Evolutionary conservation across 2,113 vertebrate genomes (phyloP).

Genomic region (Piaya cayana): DNA sequence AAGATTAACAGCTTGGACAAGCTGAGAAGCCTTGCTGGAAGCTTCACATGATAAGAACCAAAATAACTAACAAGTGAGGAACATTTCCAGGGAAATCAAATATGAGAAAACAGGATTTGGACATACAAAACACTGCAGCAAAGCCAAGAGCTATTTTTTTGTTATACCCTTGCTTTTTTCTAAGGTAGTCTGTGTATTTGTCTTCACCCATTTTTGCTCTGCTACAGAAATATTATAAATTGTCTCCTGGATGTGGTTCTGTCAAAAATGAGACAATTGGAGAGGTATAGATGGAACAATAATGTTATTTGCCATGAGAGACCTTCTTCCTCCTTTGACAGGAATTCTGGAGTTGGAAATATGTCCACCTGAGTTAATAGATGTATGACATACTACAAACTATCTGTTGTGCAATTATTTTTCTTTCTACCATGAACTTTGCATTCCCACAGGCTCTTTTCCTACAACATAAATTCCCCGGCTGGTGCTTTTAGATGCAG

Average conservation of each 20-base stretch:
- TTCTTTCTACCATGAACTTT: not conserved
- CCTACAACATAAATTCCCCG: not conserved
- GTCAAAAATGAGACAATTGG: not conserved
- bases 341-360: not conserved
- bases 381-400: not conserved
- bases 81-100: not conserved
- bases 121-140: not conserved
- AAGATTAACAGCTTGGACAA: not conserved
- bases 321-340: not conserved
- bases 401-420: not conserved
- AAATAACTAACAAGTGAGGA: not conserved
- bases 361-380: not conserved
- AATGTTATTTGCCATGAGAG: not conserved
- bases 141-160: not conserved
- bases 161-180: not conserved
- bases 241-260: not conserved
- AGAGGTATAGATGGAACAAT: accelerated
- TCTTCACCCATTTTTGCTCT: not conserved
- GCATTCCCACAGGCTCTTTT: not conserved
- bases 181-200: not conserved
- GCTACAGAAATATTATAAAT: not conserved
- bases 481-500: not conserved
- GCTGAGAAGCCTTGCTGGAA: not conserved
- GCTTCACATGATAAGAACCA: not conserved
- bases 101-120: not conserved